A percentile compares a stretch with the other conserved stretches of the same genome.
Conservation (phyloP, 2,888 invertebrate genomes). For the Tortricodes alternella region DNA sequence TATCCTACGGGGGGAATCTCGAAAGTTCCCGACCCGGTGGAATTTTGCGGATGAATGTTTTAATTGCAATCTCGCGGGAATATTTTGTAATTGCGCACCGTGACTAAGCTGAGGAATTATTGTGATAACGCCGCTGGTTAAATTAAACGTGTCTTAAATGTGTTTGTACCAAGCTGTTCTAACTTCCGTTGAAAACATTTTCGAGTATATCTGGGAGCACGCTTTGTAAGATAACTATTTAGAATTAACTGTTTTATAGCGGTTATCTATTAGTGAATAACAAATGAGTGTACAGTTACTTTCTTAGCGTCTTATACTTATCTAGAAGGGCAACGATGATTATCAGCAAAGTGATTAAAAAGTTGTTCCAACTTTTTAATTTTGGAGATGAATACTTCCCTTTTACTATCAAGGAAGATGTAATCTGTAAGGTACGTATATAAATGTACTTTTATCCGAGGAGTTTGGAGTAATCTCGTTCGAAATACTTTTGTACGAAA, state of each 20-base stretch:
- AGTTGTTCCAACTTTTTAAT: constrained; percentile 53
- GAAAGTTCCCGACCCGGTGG: constrained; percentile 70
- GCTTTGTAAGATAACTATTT: too few relatives aligned
- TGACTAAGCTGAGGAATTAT: constrained; percentile 35
- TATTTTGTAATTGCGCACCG: constrained; percentile 75
- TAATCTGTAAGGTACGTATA: constrained; percentile 8
- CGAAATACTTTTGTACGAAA: constrained; percentile 58
- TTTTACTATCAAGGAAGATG: constrained; percentile 8
- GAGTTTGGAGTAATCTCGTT: constrained; percentile 47
- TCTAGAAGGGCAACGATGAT: constrained; percentile 33
- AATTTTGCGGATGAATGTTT: constrained; percentile 79
- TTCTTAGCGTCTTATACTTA: too few relatives aligned
- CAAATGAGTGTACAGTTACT: too few relatives aligned
- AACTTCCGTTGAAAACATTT: neutral
- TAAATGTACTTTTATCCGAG: constrained; percentile 37
- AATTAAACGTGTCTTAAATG: constrained; percentile 21
- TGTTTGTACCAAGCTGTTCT: neutral
- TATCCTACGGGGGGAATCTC: constrained; percentile 48
- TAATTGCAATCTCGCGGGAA: constrained; percentile 77
- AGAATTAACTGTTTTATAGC: too few relatives aligned
- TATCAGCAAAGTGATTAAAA: constrained; percentile 49
- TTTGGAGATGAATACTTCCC: constrained; percentile 39
- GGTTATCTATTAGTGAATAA: too few relatives aligned
- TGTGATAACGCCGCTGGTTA: constrained; percentile 23
- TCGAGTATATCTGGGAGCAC: too few relatives aligned